These are phyloP conservation scores for Cossypha niveicapilla DNA, from an alignment of 2,797 vertebrate genomes.

Conservation along the genomic window DNA sequence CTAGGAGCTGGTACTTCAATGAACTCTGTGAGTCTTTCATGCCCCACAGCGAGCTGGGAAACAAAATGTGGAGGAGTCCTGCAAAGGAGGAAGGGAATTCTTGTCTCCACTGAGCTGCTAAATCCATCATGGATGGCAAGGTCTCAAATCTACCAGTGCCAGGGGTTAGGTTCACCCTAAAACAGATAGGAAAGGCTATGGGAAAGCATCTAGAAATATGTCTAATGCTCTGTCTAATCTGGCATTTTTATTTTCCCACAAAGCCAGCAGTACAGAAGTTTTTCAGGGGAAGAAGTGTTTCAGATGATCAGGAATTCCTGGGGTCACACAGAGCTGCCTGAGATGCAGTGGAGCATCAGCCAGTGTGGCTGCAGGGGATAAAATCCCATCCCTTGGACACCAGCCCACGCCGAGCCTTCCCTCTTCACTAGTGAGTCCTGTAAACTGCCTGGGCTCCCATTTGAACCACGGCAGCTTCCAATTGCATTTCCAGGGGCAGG, in stretches of 20 bases:
- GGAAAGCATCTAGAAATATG: background rate
- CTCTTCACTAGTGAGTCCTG: background rate
- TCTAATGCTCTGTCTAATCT: background rate
- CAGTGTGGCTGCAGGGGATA: background rate
- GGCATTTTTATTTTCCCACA: background rate
- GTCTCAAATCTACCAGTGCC: background rate
- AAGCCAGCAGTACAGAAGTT: background rate
- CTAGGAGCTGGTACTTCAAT: background rate
- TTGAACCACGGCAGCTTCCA: background rate
- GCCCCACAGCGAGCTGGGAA: background rate
- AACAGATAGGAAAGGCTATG: background rate
- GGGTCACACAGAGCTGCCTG: background rate
- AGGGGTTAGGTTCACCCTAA: background rate
- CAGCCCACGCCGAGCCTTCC: background rate
- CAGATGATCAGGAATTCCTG: background rate
- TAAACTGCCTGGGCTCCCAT: background rate
- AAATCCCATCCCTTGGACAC: background rate
- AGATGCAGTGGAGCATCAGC: background rate
- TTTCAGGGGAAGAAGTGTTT: background rate
- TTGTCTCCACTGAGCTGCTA: background rate
- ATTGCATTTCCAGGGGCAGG: background rate
- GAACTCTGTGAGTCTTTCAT: background rate
- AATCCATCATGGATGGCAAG: rapidly evolving
- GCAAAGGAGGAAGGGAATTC: background rate
- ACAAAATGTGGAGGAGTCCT: background rate